Evolutionary conservation across 2,797 vertebrate genomes (phyloP), one percentile per base, ranked within the genome.

Genomic region (Myotis myotis): DNA sequence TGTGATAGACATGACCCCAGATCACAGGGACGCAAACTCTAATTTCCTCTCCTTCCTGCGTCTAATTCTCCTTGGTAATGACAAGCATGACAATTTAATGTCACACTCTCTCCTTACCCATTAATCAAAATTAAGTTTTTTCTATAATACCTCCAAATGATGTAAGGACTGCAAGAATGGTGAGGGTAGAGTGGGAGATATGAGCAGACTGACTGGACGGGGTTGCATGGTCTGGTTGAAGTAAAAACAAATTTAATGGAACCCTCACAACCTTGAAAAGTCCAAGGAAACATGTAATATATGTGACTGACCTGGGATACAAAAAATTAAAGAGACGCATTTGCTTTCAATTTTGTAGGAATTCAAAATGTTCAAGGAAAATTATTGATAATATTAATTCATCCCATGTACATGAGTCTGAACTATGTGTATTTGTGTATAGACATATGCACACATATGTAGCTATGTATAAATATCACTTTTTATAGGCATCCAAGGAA

Each of bases 101-200:
- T 70, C 16, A 83, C 28, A 41, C 55, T 57, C 6, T 79, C 30
- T 86, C 22, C 41, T 89, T 28, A 78, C 3, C 75, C 16, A 41
- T 62, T 83, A 70, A 68, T 72, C 20, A 87, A 70, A 83, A 91
- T 92, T 86, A 95, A 87, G 71, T 53, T 15, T 38, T 62, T 82
- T 41, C 62, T 23, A 28, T 3, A 76, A 25, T 53, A 11, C 49
- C 13, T 0, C 28, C 9, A 90, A 89, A 78, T 78, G 86, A 89
- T 57, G 6, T 13, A 76, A 78, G 41, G 62, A 20, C 13, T 22
- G 6, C 16, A 88, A 81, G 20, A 74, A 28, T 3, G 6, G 30
- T 51, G 23, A 28, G 9, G 20, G 7, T 47, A 10, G n/a, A 70
- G n/a, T 2, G 4, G n/a, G 16, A n/a, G 36, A 10, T 41, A 30